Conservation (phyloP, 1,140 invertebrate genomes). For the Bombus turneri region DNA sequence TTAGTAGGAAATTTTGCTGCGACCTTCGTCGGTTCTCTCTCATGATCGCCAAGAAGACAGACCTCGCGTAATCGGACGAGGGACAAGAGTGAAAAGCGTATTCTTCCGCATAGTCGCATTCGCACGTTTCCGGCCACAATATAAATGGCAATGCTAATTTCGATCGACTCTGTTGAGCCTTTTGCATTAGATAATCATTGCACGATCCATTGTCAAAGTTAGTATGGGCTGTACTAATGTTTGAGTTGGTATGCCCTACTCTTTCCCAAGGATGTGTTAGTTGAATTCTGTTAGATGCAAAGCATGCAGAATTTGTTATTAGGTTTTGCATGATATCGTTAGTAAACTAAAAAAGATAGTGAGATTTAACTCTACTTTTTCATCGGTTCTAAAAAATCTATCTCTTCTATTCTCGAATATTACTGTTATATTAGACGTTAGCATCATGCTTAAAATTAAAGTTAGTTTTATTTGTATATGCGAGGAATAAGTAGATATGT, state of each 20-base stretch:
- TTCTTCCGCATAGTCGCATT: slow-evolving; percentile 52
- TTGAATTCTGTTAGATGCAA: slow-evolving; percentile 78
- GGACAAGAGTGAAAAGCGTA: slow-evolving; percentile 44
- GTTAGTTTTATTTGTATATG: slow-evolving; percentile 2
- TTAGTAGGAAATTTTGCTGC: slow-evolving; percentile 72
- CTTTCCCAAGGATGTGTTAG: slow-evolving; percentile 75
- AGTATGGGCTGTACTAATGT: slow-evolving; percentile 57
- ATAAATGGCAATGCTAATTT: slow-evolving; percentile 61
- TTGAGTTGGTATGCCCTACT: slow-evolving; percentile 48
- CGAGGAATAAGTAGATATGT: background rate
- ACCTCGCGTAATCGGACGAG: slow-evolving; percentile 48
- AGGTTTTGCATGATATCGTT: slow-evolving; percentile 73
- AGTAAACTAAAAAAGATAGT: slow-evolving; percentile 31
- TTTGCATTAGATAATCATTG: slow-evolving; percentile 67
- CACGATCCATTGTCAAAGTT: slow-evolving; percentile 54
- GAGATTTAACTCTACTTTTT: slow-evolving; percentile 12
- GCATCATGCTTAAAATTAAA: background rate
- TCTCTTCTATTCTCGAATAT: slow-evolving; percentile 31
- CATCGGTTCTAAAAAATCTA: background rate
- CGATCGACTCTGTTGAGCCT: slow-evolving; percentile 68
- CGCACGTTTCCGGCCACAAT: slow-evolving; percentile 53
- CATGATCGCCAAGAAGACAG: slow-evolving; percentile 56
- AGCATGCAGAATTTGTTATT: slow-evolving; percentile 74
- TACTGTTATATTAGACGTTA: slow-evolving; percentile 5
- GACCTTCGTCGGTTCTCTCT: slow-evolving; percentile 66